A percentile compares a stretch with the other conserved stretches of the same genome.
Evolutionary conservation across 2,113 vertebrate genomes (phyloP).

Genomic region (Leucosticte australis): DNA sequence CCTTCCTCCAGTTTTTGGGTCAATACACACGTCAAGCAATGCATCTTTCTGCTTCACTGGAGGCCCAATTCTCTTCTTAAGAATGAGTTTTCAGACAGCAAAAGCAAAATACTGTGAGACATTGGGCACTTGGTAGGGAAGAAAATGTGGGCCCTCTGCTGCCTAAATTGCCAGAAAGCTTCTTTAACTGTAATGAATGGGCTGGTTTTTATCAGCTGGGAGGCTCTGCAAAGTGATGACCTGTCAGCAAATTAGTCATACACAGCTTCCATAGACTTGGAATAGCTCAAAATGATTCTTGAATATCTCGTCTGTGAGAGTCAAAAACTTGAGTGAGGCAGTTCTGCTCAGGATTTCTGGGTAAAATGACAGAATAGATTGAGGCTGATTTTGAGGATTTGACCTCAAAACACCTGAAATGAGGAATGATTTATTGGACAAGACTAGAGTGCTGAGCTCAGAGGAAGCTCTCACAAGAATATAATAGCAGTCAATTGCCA

Average conservation of each 20-base stretch:
- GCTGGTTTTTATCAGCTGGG: background rate
- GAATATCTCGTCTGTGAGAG: background rate
- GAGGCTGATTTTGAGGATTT: background rate
- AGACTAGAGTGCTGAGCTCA: background rate
- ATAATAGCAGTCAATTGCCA: conserved; percentile 6
- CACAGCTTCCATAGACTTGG: background rate
- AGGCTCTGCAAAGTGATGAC: background rate
- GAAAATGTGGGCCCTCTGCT: background rate
- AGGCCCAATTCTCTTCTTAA: background rate
- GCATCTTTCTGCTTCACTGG: background rate
- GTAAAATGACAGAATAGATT: conserved; percentile 29
- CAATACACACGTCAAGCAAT: background rate
- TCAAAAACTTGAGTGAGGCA: background rate
- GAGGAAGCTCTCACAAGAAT: background rate
- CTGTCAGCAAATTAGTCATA: background rate
- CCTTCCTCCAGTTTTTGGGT: conserved; percentile 5
- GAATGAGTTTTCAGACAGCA: background rate
- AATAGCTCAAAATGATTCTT: background rate
- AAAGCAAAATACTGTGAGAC: background rate
- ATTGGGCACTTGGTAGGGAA: background rate
- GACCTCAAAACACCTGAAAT: conserved; percentile 18
- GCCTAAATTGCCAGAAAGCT: background rate
- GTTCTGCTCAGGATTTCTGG: background rate
- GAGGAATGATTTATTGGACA: conserved; percentile 12
- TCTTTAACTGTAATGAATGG: background rate